Percentiles rank a stretch among this genome's conserved stretches.
Conservation (phyloP, 2,888 invertebrate species). For the Hoplodrina blanda region DNA sequence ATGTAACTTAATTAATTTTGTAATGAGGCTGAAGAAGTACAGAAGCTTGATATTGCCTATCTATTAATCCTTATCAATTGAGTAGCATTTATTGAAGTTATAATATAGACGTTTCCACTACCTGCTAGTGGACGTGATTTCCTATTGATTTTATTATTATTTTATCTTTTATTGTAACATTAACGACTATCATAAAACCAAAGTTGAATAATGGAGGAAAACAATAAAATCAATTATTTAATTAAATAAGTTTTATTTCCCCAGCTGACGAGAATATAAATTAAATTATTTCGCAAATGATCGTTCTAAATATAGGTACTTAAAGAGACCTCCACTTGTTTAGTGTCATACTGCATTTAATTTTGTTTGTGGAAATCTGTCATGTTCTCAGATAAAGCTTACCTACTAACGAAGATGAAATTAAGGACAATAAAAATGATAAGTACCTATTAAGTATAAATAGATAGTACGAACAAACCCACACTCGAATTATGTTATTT, state of each 20-base stretch:
- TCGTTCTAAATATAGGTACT: neutral
- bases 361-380: too few relatives aligned
- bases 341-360: too few relatives aligned
- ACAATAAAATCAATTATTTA: slow-evolving; percentile 25
- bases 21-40: neutral
- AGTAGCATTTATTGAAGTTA: neutral
- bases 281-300: slow-evolving; percentile 3
- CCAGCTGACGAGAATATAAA: neutral
- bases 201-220: slow-evolving; percentile 23
- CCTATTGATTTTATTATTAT: neutral
- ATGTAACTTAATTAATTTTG: neutral
- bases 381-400: too few relatives aligned
- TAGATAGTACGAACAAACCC: too few relatives aligned
- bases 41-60: neutral
- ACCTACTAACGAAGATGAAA: too few relatives aligned
- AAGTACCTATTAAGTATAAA: too few relatives aligned
- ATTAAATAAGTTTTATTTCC: slow-evolving; percentile 14
- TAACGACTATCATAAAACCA: slow-evolving; percentile 11
- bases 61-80: neutral
- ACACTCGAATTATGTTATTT: too few relatives aligned
- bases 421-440: too few relatives aligned
- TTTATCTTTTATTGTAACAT: slow-evolving; percentile 17
- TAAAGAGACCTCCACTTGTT: neutral
- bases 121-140: neutral
- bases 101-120: neutral